Percentiles rank a stretch among this genome's conserved stretches.
Evolutionary conservation across 1,140 invertebrate species (phyloP).

Genomic region (Coenobita brevimanus): DNA sequence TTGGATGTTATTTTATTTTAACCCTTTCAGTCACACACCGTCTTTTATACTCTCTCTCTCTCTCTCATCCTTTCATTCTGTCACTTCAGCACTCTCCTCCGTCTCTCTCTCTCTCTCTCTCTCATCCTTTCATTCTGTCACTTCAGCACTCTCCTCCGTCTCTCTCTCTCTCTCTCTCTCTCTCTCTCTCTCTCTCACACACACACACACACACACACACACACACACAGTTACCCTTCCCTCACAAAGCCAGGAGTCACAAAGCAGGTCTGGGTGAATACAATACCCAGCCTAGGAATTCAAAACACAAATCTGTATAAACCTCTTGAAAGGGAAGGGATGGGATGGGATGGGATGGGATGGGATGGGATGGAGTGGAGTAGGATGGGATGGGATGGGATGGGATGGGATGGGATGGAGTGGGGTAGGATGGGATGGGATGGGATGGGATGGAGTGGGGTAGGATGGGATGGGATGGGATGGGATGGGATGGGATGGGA

Average conservation of each 20-base stretch:
- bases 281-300: constrained; percentile 49
- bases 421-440: too few species aligned
- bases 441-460: too few species aligned
- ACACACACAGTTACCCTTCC: background rate
- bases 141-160: background rate
- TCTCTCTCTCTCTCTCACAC: background rate
- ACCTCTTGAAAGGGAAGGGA: too few species aligned
- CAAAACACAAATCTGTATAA: constrained; percentile 65
- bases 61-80: background rate
- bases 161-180: background rate
- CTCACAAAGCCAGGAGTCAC: constrained; percentile 58
- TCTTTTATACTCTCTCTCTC: background rate
- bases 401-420: too few species aligned
- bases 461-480: too few species aligned
- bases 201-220: background rate
- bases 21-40: background rate
- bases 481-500: too few species aligned
- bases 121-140: background rate
- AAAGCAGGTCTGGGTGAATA: constrained; percentile 30
- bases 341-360: too few species aligned
- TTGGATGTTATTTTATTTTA: background rate
- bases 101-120: background rate
- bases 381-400: too few species aligned
- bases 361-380: too few species aligned
- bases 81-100: background rate